Percentiles rank a stretch among this genome's conserved stretches.
These are phyloP conservation scores for Macrosteles quadrilineatus DNA, from an alignment of 1,140 invertebrate species.

Conservation along the genomic window DNA sequence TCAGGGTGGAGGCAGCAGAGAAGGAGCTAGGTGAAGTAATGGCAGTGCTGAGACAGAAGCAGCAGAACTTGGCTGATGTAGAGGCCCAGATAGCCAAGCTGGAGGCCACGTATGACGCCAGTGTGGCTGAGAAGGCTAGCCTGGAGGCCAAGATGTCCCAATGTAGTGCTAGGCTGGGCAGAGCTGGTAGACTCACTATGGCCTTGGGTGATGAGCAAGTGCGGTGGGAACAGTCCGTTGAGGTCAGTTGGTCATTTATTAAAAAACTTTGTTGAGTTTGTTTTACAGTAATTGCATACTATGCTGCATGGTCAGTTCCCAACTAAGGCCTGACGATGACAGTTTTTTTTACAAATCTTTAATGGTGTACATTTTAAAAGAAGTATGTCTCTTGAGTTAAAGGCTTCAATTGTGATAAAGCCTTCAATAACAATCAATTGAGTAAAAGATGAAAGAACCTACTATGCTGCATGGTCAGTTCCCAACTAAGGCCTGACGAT, in stretches of 20 bases:
- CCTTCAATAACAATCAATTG: no score
- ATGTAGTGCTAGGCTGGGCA: constrained; percentile 72
- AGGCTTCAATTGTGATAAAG: no score
- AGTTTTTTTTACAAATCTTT: no score
- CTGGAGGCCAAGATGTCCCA: constrained; percentile 67
- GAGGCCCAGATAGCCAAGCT: constrained; percentile 68
- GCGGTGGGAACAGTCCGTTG: constrained; percentile 75
- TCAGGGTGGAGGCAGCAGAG: constrained; percentile 59
- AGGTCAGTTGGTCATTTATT: constrained; percentile 52
- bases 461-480: no score
- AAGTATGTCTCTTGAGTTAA: no score
- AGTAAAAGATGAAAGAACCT: no score
- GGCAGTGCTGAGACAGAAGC: constrained; percentile 73
- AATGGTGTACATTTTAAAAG: no score
- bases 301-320: no score
- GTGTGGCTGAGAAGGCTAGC: constrained; percentile 58
- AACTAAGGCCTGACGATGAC: no score
- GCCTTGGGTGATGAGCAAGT: constrained; percentile 82
- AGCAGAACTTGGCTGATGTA: constrained; percentile 70
- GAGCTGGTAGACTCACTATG: constrained; percentile 79
- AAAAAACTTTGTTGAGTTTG: no score
- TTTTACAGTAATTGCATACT: no score
- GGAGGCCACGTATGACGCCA: constrained; percentile 65
- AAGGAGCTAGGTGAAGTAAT: constrained; percentile 60
- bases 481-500: no score